Evolutionary conservation across 23 tunicate genomes (phyloP), one percentile per base, ranked within the genome.

Genomic region (Phallusia fumigata): DNA sequence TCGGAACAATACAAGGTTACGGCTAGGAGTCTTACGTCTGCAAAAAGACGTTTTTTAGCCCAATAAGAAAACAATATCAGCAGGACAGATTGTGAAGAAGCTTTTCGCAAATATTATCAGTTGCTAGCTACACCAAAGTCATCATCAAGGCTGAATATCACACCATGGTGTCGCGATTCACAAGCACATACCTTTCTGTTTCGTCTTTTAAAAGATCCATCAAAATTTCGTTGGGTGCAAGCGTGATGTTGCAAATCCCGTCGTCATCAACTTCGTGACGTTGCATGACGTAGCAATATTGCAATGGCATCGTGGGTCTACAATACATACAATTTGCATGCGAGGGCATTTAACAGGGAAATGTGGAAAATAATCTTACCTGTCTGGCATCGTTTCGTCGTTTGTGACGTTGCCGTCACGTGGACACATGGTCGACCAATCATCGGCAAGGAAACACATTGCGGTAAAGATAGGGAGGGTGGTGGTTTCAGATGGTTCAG

Each of bases 371-470:
- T n/a, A 78, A 34, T 3, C 44, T 31, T 80, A 35, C 84, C 75
- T 33, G 79, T 15, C 50, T 65, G 32, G 15, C 24, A 5, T 31
- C 75, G 81, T 24, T 5, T 33, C 45, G 10, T 64, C 45, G 52
- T 28, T 32, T 0, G 85, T 44, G 44, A 33, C 35, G 52, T 82
- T 79, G 21, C 18, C 6, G 22, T 52, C 73, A 35, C 58, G 58
- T 52, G 83, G 83, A 53, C 83, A 79, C 83, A 79, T n/a, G n/a
- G n/a, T 32, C 36, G 83, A 52, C 83, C 83, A 79, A 52, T 52
- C 83, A 52, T 79, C 83, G 83, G 19, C 52, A 15, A 79, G 40
- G 30, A 52, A 51, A 31, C 83, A 79, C 83, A 79, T 79, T 15
- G 83, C 83, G 33, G 83, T 53, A 65, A 40, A 58, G 13, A 58